Percentiles rank a stretch among this genome's conserved stretches.
Evolutionary conservation across 2,113 vertebrate species (phyloP).

Genomic region (Arizona elegans): DNA sequence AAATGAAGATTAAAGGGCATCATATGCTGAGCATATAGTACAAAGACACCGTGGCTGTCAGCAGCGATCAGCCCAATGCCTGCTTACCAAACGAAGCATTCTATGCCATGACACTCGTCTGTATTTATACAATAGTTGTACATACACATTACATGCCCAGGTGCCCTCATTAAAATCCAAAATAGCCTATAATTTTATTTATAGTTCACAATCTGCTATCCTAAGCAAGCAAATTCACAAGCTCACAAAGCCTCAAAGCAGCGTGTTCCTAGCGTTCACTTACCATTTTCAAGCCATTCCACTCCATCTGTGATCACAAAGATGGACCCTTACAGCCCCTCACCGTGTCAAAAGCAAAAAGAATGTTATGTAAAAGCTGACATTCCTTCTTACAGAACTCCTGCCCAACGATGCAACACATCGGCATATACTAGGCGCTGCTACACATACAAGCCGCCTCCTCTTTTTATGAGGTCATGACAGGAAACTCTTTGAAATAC

Average conservation of each 20-base stretch:
- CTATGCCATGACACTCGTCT: constrained; percentile 65
- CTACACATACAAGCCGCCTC: constrained; percentile 93
- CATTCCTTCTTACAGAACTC: constrained; percentile 96
- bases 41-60: constrained; percentile 72
- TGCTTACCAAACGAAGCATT: constrained; percentile 58
- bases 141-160: constrained; percentile 50
- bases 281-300: constrained; percentile 99
- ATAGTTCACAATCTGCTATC: constrained; percentile 51
- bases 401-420: constrained; percentile 93
- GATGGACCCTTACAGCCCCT: constrained; percentile 82
- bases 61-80: constrained; percentile 66
- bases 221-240: constrained; percentile 59
- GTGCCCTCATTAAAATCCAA: constrained; percentile 42
- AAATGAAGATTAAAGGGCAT: constrained; percentile 61
- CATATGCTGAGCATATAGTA: constrained; percentile 60
- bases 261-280: constrained; percentile 76
- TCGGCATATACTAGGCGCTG: constrained; percentile 87
- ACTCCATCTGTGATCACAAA: constrained; percentile 98
- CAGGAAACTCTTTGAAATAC: constrained; percentile 89
- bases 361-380: constrained; percentile 87
- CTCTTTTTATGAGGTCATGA: constrained; percentile 96
- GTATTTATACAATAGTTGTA: constrained; percentile 56
- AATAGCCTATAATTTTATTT: constrained; percentile 57
- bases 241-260: constrained; percentile 54
- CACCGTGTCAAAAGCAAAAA: constrained; percentile 85